A percentile compares a stretch with the other conserved stretches of the same genome.
Evolutionary conservation across 2,888 invertebrate species (phyloP).

Genomic region (Archaeoteleia sp.): DNA sequence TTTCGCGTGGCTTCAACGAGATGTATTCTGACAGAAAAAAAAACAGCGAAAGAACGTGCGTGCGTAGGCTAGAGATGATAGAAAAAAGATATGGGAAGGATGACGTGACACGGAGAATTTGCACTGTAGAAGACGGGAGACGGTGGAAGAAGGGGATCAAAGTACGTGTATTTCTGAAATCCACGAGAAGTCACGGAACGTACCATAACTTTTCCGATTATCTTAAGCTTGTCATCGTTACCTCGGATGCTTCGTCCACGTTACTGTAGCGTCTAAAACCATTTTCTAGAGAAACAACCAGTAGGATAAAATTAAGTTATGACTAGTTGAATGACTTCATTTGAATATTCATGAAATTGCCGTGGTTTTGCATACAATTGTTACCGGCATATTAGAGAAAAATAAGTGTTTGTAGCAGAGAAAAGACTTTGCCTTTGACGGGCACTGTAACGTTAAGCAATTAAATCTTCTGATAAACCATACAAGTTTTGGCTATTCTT

Average conservation of each 20-base stretch:
- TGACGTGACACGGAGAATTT: conserved; percentile 16
- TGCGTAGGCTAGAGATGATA: conserved; percentile 8
- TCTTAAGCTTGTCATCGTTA: conserved; percentile 21
- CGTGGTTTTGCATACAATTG: no score
- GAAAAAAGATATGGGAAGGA: conserved; percentile 24
- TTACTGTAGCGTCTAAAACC: conserved; percentile 2
- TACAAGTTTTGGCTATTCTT: no score
- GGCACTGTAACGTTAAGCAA: no score
- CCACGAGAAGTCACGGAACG: conserved; percentile 12
- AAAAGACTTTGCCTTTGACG: no score
- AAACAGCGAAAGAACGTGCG: conserved; percentile 30
- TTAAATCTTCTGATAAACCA: no score
- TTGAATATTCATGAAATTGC: no score
- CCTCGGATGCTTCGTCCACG: conserved; percentile 8
- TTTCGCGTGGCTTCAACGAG: conserved; percentile 23
- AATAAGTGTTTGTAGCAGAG: no score
- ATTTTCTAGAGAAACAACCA: neutral
- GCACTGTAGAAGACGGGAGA: neutral
- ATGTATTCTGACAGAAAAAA: conserved; percentile 32
- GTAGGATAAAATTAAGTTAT: neutral
- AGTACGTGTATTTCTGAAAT: conserved; percentile 16
- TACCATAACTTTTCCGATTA: conserved; percentile 19
- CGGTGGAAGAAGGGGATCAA: conserved; percentile 3
- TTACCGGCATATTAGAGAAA: no score
- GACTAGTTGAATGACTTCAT: no score